Percentiles rank a stretch among this genome's conserved stretches.
Evolutionary conservation across 2,797 vertebrate species (phyloP).

Genomic region (Petrocephalus schoutedeni): DNA sequence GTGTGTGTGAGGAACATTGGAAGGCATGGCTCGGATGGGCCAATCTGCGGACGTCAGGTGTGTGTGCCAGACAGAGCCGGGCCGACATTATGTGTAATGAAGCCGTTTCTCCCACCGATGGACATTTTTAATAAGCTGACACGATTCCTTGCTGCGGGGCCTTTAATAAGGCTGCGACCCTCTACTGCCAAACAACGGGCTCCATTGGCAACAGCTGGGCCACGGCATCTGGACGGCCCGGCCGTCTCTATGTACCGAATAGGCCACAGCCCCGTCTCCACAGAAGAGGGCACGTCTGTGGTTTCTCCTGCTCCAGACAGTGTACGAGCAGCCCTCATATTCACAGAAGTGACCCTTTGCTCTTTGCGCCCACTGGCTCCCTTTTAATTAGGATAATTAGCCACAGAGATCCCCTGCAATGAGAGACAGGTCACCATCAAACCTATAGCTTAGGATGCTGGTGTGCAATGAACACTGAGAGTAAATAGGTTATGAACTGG

Average conservation of each 20-base stretch:
- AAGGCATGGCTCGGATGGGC: neutral
- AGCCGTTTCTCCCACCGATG: conserved; percentile 18
- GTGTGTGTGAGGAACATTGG: neutral
- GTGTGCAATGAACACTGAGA: neutral
- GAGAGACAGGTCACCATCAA: neutral
- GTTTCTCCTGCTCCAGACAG: neutral
- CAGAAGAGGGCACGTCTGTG: neutral
- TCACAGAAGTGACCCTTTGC: neutral
- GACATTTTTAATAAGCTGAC: conserved; percentile 19
- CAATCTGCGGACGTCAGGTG: conserved; percentile 22
- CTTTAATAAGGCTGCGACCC: neutral
- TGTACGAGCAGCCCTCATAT: neutral
- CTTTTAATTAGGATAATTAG: neutral
- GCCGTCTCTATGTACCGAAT: neutral
- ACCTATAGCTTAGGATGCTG: neutral
- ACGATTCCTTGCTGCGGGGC: neutral
- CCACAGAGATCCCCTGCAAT: neutral
- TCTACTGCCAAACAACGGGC: conserved; percentile 20
- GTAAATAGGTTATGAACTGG: neutral
- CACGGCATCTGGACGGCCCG: conserved; percentile 18
- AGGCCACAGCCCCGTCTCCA: neutral
- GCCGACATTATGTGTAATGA: conserved; percentile 25
- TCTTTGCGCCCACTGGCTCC: neutral
- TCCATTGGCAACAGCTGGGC: conserved; percentile 26
- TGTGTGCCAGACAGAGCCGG: neutral